These are phyloP conservation scores for Ennomos fuscantarius DNA, from an alignment of 2,888 invertebrate species.

Conservation along the genomic window DNA sequence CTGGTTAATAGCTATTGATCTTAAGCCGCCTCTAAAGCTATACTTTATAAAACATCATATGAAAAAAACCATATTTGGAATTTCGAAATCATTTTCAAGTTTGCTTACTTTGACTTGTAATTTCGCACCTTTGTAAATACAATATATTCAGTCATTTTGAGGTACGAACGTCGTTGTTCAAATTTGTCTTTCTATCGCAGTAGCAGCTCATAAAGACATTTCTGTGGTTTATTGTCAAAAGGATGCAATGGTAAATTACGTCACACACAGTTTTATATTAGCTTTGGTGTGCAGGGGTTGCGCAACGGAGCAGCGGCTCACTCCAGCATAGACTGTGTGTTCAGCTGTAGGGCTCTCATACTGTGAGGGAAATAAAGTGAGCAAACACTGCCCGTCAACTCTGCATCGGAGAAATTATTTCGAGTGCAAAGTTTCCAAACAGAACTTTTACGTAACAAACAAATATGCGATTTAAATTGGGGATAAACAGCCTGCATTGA, in stretches of 20 bases:
- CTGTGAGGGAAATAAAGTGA: constrained; percentile 75
- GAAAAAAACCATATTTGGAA: constrained; percentile 6
- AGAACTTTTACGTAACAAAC: constrained; percentile 43
- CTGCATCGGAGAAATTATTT: constrained; percentile 64
- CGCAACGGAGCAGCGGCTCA: constrained; percentile 65
- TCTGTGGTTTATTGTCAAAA: constrained; percentile 52
- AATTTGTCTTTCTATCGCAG: constrained; percentile 20
- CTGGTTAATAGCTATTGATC: constrained; percentile 24
- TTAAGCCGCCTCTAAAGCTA: not conserved
- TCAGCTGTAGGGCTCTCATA: constrained; percentile 69
- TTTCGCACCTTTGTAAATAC: constrained; percentile 18
- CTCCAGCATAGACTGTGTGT: constrained; percentile 71
- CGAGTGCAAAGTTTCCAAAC: constrained; percentile 61
- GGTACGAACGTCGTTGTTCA: constrained; percentile 9
- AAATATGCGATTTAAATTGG: no score
- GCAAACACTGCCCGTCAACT: constrained; percentile 69
- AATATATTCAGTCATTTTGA: constrained; percentile 7
- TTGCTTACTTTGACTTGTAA: constrained; percentile 11
- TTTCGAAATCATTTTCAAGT: constrained; percentile 5
- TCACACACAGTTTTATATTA: constrained; percentile 70
- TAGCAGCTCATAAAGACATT: constrained; percentile 38
- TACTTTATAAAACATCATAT: constrained; percentile 3
- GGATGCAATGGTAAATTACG: constrained; percentile 58
- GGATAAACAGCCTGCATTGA: no score
- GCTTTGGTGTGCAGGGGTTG: constrained; percentile 58